Base-by-base conservation (phyloP, 2,113 vertebrate genomes). In the Equus przewalskii region DNA sequence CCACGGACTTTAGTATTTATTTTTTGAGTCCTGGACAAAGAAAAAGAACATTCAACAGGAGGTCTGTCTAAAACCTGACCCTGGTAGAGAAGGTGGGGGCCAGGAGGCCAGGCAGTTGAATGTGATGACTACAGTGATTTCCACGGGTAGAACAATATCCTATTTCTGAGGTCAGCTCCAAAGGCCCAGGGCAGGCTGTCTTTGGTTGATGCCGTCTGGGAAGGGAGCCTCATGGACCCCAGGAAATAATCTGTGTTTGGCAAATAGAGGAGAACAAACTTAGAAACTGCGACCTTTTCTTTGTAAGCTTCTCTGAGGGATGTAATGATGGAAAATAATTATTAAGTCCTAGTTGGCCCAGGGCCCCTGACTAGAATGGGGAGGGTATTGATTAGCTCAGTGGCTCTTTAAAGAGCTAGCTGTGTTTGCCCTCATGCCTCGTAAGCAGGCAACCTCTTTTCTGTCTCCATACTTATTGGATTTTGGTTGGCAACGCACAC, bases 371-470 rank as follows among this genome's bases (percentile, higher is more conserved):
- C 51, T 72, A 76, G 93, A 83, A 41, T 10, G 22, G 80, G 62
- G 81, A 82, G 65, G 56, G 81, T 69, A 97, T 94, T 56, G 97
- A 96, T 97, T 24, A 65, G 89, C 69, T 54, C 58, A 56, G 18
- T 84, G 83, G 72, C 92, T 91, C 94, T 95, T 92, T 94, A 95
- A 97, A 96, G 92, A 97, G 67, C 84, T 7, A 1, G 70, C 83
- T 41, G 26, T 96, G 94, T 96, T 98, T 97, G 95, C 89, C 83
- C 89, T 97, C 92, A 21, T 62, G 89, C 89, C 86, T 92, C 62
- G 4, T 79, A 33, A 88, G 69, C 92, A 56, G 64, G 81, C 95
- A 62, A 54, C 86, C 95, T 96, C 69, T 90, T 21, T 64, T 67
- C 89, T 93, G 91, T 84, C 87, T 95, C 93, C 78, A 4, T 62